phyloP scores from a whole-genome alignment of 2,113 vertebrate species.

The Amia ocellicauda region DNA sequence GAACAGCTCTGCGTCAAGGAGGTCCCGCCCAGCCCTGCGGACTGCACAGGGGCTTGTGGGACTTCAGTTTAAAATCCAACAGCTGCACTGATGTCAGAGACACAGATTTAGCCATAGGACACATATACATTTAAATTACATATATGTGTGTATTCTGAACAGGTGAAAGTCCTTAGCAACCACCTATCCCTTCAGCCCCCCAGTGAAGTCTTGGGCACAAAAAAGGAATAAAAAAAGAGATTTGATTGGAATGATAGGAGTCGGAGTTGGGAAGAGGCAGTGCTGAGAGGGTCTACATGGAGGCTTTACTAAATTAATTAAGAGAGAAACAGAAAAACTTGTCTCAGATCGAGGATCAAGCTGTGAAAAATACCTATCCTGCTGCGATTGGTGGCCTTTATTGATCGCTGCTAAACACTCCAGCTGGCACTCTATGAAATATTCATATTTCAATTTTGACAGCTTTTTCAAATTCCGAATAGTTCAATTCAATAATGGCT shows the following conservation, averaged over 20 bases:
- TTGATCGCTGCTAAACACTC: constrained; percentile 60
- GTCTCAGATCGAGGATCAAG: constrained; percentile 45
- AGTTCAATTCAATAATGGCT: constrained; percentile 39
- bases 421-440: constrained; percentile 57
- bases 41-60: too few relatives aligned
- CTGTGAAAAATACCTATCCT: constrained; percentile 52
- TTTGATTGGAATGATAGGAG: too few relatives aligned
- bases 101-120: too few relatives aligned
- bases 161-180: too few relatives aligned
- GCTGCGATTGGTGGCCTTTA: constrained; percentile 47
- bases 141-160: too few relatives aligned
- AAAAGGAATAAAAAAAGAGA: too few relatives aligned
- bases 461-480: constrained; percentile 43
- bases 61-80: too few relatives aligned
- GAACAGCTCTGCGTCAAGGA: background rate
- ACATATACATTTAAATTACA: too few relatives aligned
- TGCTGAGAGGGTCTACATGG: constrained; percentile 32
- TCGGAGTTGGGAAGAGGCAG: constrained; percentile 31
- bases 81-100: too few relatives aligned
- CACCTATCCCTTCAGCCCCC: too few relatives aligned
- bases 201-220: too few relatives aligned
- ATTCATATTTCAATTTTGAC: constrained; percentile 57
- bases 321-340: constrained; percentile 46
- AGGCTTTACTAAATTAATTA: constrained; percentile 57
- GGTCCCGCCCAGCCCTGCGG: background rate